Evolutionary conservation across 1,140 invertebrate genomes (phyloP).

Genomic region (Drosophila nikananu): DNA sequence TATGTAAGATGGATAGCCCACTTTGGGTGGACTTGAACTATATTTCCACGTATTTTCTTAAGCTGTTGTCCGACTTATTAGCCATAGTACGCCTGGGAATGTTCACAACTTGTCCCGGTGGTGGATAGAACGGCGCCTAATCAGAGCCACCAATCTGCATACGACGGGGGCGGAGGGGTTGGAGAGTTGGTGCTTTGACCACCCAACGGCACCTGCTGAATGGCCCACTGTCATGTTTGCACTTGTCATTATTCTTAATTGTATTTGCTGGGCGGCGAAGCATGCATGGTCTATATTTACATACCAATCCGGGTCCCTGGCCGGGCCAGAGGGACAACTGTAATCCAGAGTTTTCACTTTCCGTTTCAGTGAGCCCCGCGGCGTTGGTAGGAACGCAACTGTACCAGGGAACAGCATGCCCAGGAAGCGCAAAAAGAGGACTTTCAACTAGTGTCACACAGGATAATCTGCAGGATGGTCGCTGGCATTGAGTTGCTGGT

Average conservation of each 20-base stretch:
- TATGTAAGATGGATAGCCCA: slow-evolving; percentile 30
- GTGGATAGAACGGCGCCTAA: slow-evolving; percentile 27
- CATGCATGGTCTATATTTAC: slow-evolving; percentile 69
- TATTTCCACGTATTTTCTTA: slow-evolving; percentile 50
- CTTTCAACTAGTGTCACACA: background rate
- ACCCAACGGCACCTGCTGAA: background rate
- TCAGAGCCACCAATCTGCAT: slow-evolving; percentile 69
- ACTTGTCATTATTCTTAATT: slow-evolving; percentile 83
- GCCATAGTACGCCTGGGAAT: slow-evolving; percentile 41
- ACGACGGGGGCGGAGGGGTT: background rate
- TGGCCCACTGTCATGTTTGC: slow-evolving; percentile 71
- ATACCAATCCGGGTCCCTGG: slow-evolving; percentile 22
- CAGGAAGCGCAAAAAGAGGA: slow-evolving; percentile 41
- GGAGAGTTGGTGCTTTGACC: background rate
- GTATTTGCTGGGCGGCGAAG: slow-evolving; percentile 66
- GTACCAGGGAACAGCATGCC: slow-evolving; percentile 34
- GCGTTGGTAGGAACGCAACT: slow-evolving; percentile 48
- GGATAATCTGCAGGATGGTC: slow-evolving; percentile 53
- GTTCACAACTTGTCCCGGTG: slow-evolving; percentile 6
- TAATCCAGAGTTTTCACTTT: slow-evolving; percentile 37
- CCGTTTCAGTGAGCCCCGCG: slow-evolving; percentile 52
- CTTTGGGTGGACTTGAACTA: slow-evolving; percentile 53
- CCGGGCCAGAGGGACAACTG: slow-evolving; percentile 13
- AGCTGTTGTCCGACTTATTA: slow-evolving; percentile 42
- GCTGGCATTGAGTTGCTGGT: slow-evolving; percentile 75